Evolutionary conservation across 1,140 invertebrate genomes (phyloP), one percentile per base, ranked within the genome.

Genomic region (Drosophila pallidifrons): DNA sequence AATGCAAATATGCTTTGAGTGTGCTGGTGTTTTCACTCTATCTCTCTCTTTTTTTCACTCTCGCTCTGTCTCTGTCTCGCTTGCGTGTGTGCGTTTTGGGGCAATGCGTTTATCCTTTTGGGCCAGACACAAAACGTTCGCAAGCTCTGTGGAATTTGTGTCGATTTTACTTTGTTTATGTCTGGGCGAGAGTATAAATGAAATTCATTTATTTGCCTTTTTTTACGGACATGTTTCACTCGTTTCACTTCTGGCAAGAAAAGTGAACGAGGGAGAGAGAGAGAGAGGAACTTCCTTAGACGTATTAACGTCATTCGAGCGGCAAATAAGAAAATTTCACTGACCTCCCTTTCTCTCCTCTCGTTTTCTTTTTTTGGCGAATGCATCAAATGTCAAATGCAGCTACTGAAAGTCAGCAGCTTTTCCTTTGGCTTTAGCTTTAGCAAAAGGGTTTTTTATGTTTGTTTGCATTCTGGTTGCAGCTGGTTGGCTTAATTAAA

Each of bases 1-100:
- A 80, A 80, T 80, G 75, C 77, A 80, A 80, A 80, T 80, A 80
- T 80, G 77, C 77, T 77, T 80, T 80, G 75, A 68, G 68, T 66
- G 68, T 72, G 74, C 68, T 47, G 30, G 60, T 65, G 54, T 8
- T 45, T 66, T 43, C 60, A 20, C 25, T 46, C 49, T 35, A 16
- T 28, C 8, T 32, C 3, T 20, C 2, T 38, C 13, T 25, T 45
- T 11, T 8, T 8, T 6, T 16, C 10, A 25, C 16, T 41, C n/a
- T 25, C 28, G 46, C 35, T 61, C 5, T 51, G 8, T 60, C n/a
- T 59, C 30, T 68, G 25, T 60, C 35, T 78, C 20, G 25, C 46
- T 38, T 64, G 58, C 59, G 60, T 43, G 58, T 54, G 74, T 72
- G 68, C 47, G 45, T 72, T 47, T 25, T 25, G 20, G 43, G 63